phyloP scores from a whole-genome alignment of 2,888 invertebrate species.

The Periphyllus acericola region DNA sequence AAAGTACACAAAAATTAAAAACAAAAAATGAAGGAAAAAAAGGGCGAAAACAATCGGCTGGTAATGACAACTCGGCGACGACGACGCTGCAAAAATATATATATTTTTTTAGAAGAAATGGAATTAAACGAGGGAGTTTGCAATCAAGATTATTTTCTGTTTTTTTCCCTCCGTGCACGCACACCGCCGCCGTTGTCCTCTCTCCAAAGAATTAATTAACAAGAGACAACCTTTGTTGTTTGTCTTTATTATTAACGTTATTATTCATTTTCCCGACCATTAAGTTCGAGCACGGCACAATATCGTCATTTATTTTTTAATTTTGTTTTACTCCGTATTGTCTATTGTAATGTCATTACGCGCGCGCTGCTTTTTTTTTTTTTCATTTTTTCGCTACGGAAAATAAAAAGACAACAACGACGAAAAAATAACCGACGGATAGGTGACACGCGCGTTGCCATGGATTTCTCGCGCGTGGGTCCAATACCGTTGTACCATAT shows the following conservation, averaged over 20 bases:
- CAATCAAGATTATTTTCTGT: conserved; percentile 62
- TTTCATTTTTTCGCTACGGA: not conserved
- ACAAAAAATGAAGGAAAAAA: conserved; percentile 20
- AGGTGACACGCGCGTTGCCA: conserved; percentile 21
- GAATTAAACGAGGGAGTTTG: conserved; percentile 61
- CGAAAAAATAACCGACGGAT: not conserved
- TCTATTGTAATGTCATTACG: conserved; percentile 62
- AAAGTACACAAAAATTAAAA: not conserved
- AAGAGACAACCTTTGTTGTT: conserved; percentile 62
- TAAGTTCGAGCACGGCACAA: conserved; percentile 61
- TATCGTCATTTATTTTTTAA: conserved; percentile 61
- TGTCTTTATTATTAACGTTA: conserved; percentile 62
- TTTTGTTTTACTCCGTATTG: conserved; percentile 61
- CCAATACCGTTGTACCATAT: not conserved
- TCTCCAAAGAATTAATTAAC: conserved; percentile 61
- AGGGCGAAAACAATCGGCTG: conserved; percentile 62
- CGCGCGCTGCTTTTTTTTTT: conserved; percentile 23
- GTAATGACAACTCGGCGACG: conserved; percentile 60
- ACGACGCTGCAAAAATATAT: conserved; percentile 30
- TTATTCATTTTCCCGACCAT: conserved; percentile 62
- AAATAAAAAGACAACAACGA: not conserved
- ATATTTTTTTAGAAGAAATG: conserved; percentile 54
- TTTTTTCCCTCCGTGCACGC: conserved; percentile 35
- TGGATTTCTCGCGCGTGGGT: not conserved
- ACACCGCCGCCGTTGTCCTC: not conserved